Base-by-base conservation (phyloP, 2,113 vertebrate genomes). In the Okapia johnstoni region DNA sequence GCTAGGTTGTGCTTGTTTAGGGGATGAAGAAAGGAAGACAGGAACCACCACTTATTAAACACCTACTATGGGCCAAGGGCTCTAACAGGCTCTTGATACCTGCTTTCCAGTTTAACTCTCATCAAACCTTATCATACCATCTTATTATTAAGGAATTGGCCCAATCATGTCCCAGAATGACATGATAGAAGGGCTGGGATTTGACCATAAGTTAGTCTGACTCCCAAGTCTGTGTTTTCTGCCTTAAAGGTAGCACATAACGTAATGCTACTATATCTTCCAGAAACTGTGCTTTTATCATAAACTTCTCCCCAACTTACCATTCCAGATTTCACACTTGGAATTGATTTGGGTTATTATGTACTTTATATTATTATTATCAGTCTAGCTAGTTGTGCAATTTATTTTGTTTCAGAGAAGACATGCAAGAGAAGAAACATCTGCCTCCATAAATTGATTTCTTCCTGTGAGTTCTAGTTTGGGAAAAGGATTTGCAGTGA, bases 381-480 rank as follows among this genome's bases (percentile, higher is more conserved):
- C 83, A 87, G 54, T 94, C 88, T 96, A 94, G 46, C 83, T 91
- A 76, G 57, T 76, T 83, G 63, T 84, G 61, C 61, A 90, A 1
- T 96, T 83, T 60, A 87, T 94, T 96, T 97, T 86, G 91, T 88
- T 96, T 91, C 94, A 70, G 46, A 73, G 90, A 96, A 98, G 89
- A 96, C 90, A 89, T 30, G 19, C n/a, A 61, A 92, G 91, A 97
- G 94, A 94, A 95, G 95, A 97, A 97, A 90, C 95, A 90, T 85
- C 93, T 96, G 96, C 84, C 40, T 87, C 79, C 55, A 54, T 79
- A 92, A 93, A 96, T 92, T 95, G 86, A 97, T 96, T 97, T 97
- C 95, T 97, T 98, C 94, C 0, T 1, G 79, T 85, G 87, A 93
- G 73, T 96, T 96, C 52, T 88, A 97, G 90, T 92, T 96, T 94